Base-by-base conservation (phyloP, 1,140 invertebrate species). In the Listronotus bonariensis region DNA sequence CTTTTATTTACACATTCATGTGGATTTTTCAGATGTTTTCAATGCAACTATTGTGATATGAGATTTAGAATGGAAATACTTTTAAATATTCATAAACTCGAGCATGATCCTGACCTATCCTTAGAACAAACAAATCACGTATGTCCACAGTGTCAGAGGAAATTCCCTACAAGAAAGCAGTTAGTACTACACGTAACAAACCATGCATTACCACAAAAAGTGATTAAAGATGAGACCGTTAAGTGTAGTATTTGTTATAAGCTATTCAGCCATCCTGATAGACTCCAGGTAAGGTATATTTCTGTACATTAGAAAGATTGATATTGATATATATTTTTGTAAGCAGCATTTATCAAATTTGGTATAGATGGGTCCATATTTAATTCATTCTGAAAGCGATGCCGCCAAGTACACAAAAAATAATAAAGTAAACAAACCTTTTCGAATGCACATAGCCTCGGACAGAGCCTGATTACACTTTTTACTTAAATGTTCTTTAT, bases 191-290 rank as follows among this genome's bases (percentile, higher is more conserved):
- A 75, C 36, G 72, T 73, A 3, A 45, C 62, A n/a, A 56, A 36
- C 7, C 72, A 74, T 26, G 61, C 68, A 9, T 34, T 73, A 12
- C 46, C 66, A 3, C 66, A 70, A 46, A 62, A 40, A 34, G 38
- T 62, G 9, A 40, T 46, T 12, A 69, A 72, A 36, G 59, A 66
- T 6, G 65, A 73, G 17, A 61, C 42, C 4, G 64, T 72, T 15
- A 73, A 89, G 75, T 89, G 86, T 76, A 78, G 80, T 6, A 74
- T 85, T 67, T 90, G 89, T 75, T 86, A 87, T 72, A 89, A 89
- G 75, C 77, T 83, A 32, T 91, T 90, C 78, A 81, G 84, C 2
- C 83, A 83, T 12, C 81, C 84, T 69, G 86, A 89, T 52, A 78
- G 88, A 53, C 77, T 90, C 0, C 77, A 75, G 69, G 78, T 80